Evolutionary conservation across 2,797 vertebrate species (phyloP), one percentile per base, ranked within the genome.

Genomic region (Dryobates pubescens): DNA sequence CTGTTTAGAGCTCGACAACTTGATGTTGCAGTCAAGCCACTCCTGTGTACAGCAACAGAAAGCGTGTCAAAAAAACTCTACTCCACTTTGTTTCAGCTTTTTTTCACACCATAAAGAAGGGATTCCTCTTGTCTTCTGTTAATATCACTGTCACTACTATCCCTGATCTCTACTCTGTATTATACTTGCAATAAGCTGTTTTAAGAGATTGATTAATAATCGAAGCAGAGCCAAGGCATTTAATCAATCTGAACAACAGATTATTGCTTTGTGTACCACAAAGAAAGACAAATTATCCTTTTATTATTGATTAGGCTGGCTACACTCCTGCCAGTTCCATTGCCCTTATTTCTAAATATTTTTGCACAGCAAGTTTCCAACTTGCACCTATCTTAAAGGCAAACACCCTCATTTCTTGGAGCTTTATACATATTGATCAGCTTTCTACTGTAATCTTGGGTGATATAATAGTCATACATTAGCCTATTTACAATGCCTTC

Each of bases 241-340:
- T 96, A 96, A 96, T 97, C 96, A 92, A 94, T 96, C 77, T 79
- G 87, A 96, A 89, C 56, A 96, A 87, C 56, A 89, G 94, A 95
- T 96, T 95, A 97, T 94, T 97, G 88, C 90, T 96, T 86, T 90
- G 80, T 93, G 53, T 73, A 81, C 89, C 72, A 96, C 85, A 96
- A 92, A 94, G 96, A 96, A 93, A 96, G 88, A 95, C 78, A 95
- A 75, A 95, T 95, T 61, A 93, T 92, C 72, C 80, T 96, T 95
- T 95, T 96, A 96, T 96, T 96, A 97, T 97, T 88, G 95, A 97
- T 96, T 74, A 38, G 69, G 71, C 61, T 80, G 53, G 80, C 38
- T n/a, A 62, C 3, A 17, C 7, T 94, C 20, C 68, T 62, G 80
- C 73, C 87, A 95, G 74, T 59, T 92, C 62, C 29, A 68, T 61